Base-by-base conservation (phyloP, 2,888 invertebrate genomes). In the Craniophora ligustri region DNA sequence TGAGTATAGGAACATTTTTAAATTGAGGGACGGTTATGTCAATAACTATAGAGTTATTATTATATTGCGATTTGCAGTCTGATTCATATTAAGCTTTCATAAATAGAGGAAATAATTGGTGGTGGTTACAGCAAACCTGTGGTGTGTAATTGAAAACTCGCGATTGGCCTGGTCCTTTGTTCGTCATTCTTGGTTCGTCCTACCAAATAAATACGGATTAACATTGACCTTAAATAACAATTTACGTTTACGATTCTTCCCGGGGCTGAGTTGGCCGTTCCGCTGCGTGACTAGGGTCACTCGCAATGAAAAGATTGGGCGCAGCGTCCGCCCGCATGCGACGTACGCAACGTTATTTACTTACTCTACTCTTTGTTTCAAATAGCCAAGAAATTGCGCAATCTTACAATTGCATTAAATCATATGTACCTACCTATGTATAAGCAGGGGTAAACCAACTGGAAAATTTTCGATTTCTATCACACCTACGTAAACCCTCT, bases 141-240 rank as follows among this genome's bases (percentile, higher is more conserved):
- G 0, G 3, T 32, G 32, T 15, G 10, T 16, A n/a, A 0, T n/a
- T n/a, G n/a, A 35, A 35, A 31, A 30, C 5, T 5, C 14, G 21
- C 19, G 16, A 10, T 32, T 30, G 11, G 16, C 11, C 16, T n/a
- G 14, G 8, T 30, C 16, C 19, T 30, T 42, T 40, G 39, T 40
- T 23, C 11, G 11, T 23, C 13, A 7, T n/a, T 35, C 16, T n/a
- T n/a, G 28, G 15, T 8, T 38, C 30, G n/a, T 19, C 36, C n/a
- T n/a, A 38, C 47, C 30, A 57, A 68, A 66, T 58, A 18, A 53
- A 26, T n/a, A 34, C 57, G 44, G 53, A 63, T 76, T 84, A 84
- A 79, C 85, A 86, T 87, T 89, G 89, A 89, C 89, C 89, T 87
- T 89, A 87, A 82, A 85, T 82, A 81, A 80, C 85, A 86, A 89